Conservation (phyloP, 2,888 invertebrate species). For the Cyaniris semiargus region DNA sequence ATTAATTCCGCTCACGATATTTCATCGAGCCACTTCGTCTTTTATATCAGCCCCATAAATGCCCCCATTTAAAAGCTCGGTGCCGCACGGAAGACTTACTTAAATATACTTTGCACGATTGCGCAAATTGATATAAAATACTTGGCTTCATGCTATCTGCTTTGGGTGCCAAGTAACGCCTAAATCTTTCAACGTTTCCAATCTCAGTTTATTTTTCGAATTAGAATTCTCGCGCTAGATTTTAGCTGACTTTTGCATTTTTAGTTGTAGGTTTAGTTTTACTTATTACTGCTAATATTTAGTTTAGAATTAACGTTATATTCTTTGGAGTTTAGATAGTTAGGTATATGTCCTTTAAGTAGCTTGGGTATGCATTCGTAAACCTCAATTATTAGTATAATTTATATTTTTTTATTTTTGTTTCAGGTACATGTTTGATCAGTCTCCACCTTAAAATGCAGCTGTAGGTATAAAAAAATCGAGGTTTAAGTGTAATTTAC, state of each 20-base stretch:
- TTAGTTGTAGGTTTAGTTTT: background rate
- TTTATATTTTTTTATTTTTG: background rate
- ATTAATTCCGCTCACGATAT: constrained; percentile 44
- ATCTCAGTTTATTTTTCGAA: constrained; percentile 20
- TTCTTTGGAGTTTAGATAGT: no score
- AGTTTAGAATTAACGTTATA: background rate
- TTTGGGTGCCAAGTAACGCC: constrained; percentile 46
- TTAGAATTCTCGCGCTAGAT: constrained; percentile 18
- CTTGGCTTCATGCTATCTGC: constrained; percentile 65
- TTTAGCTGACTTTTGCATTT: background rate
- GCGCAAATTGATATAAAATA: constrained; percentile 77
- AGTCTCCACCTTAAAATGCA: background rate
- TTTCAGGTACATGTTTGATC: background rate
- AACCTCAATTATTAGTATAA: no score
- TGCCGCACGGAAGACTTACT: constrained; percentile 60
- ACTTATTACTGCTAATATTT: background rate
- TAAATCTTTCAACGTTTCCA: constrained; percentile 16
- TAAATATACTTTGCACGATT: constrained; percentile 75
- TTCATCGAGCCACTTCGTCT: constrained; percentile 56
- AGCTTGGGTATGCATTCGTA: no score
- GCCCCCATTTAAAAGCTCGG: constrained; percentile 71
- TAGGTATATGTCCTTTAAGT: no score
- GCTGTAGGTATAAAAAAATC: background rate
- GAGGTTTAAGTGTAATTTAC: background rate
- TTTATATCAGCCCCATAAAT: constrained; percentile 66